These are phyloP conservation scores for Lasioglossum baleicum DNA, from an alignment of 1,140 invertebrate species.

Conservation along the genomic window DNA sequence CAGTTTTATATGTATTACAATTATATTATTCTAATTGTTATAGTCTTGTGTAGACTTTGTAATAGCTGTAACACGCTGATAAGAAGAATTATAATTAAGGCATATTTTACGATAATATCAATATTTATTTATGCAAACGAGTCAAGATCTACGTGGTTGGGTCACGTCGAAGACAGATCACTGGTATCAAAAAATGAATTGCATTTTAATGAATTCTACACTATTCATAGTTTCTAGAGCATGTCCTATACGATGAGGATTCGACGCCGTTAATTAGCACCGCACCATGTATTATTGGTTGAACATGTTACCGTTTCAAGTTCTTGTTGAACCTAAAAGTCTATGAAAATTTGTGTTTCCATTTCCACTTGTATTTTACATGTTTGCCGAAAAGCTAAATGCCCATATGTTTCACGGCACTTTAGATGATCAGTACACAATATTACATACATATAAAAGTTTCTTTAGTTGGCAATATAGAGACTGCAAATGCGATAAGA, in stretches of 20 bases:
- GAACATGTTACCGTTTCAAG: constrained; percentile 23
- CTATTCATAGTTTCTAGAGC: neutral
- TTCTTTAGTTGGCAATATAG: constrained; percentile 54
- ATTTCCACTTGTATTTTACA: constrained; percentile 30
- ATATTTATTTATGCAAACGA: too few species aligned
- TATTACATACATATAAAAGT: constrained; percentile 52
- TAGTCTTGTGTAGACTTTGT: neutral
- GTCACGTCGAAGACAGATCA: neutral
- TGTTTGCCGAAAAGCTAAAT: constrained; percentile 47
- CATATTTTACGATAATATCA: neutral
- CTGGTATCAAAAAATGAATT: neutral
- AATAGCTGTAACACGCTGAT: too few species aligned
- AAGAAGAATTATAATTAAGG: neutral
- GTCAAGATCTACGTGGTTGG: neutral
- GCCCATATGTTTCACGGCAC: constrained; percentile 56
- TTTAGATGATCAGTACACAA: constrained; percentile 62
- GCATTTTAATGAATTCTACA: neutral
- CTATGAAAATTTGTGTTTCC: constrained; percentile 23
- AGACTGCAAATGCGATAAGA: constrained; percentile 37
- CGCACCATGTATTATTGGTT: constrained; percentile 31
- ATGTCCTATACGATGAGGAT: constrained; percentile 9
- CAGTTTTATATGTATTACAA: neutral
- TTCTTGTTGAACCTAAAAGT: constrained; percentile 28
- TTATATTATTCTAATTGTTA: neutral
- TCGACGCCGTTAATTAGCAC: constrained; percentile 40